Conservation (phyloP, 2,888 invertebrate species). For the Xylophagus ater region DNA sequence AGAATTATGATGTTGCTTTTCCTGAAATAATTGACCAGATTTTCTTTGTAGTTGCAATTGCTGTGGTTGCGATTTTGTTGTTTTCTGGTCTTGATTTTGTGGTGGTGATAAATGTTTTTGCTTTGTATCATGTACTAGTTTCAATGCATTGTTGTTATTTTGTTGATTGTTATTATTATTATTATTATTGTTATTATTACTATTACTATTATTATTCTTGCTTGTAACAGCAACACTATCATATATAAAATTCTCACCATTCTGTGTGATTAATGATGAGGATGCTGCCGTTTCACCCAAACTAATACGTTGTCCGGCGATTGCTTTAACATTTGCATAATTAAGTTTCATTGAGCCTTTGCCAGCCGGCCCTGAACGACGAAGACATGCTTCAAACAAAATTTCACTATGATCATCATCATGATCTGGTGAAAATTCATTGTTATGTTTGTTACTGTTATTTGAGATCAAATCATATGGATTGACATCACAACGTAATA, state of each 20-base stretch:
- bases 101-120: no score
- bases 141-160: no score
- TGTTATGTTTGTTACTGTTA: slow-evolving; percentile 35
- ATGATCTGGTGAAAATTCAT: slow-evolving; percentile 39
- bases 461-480: slow-evolving; percentile 69
- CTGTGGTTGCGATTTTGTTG: no score
- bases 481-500: slow-evolving; percentile 72
- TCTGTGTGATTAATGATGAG: slow-evolving; percentile 32
- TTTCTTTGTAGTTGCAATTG: neutral
- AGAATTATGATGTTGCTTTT: neutral
- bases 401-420: no score
- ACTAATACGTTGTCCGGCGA: slow-evolving; percentile 58
- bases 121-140: no score
- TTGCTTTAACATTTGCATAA: slow-evolving; percentile 49
- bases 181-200: no score
- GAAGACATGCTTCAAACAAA: no score
- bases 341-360: slow-evolving; percentile 14
- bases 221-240: slow-evolving; percentile 41
- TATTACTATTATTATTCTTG: no score
- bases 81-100: no score
- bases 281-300: slow-evolving; percentile 44
- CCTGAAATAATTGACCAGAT: no score
- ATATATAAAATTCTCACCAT: slow-evolving; percentile 39
- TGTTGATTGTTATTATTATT: no score
- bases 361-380: slow-evolving; percentile 25